Percentiles rank a stretch among this genome's conserved stretches.
Conservation (phyloP, 1,140 invertebrate genomes). For the Acromyrmex heyeri region DNA sequence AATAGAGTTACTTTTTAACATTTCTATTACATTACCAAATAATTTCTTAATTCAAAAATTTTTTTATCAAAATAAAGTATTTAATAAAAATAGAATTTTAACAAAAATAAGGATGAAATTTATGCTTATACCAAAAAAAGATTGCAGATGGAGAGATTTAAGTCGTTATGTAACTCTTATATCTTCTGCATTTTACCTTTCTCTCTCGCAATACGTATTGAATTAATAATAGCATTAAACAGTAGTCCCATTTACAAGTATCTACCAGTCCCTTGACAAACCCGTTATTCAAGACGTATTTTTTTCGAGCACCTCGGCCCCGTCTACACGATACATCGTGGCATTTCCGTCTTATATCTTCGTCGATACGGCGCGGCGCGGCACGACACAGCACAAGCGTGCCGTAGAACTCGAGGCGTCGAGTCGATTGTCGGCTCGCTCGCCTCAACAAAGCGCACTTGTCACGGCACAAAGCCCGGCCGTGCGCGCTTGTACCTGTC, state of each 20-base stretch:
- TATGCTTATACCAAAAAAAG: too few species aligned
- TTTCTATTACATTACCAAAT: too few species aligned
- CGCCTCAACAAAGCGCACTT: slow-evolving; percentile 50
- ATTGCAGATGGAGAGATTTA: too few species aligned
- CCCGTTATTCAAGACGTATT: neutral
- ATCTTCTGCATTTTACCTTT: neutral
- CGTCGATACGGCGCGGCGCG: slow-evolving; percentile 11
- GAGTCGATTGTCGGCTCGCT: slow-evolving; percentile 52
- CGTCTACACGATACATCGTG: neutral
- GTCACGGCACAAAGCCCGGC: slow-evolving; percentile 41
- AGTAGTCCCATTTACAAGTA: neutral
- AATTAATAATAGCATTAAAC: neutral
- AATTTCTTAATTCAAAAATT: too few species aligned
- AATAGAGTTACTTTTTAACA: too few species aligned
- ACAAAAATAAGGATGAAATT: too few species aligned
- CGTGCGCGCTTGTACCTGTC: slow-evolving; percentile 53
- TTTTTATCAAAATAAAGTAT: too few species aligned
- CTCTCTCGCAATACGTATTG: neutral
- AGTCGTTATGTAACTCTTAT: too few species aligned
- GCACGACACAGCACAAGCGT: neutral
- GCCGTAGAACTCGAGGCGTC: slow-evolving; percentile 39
- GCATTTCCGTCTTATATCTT: slow-evolving; percentile 47
- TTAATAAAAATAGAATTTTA: too few species aligned
- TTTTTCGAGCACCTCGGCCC: neutral
- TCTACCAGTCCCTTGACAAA: neutral